phyloP scores from a whole-genome alignment of 2,797 vertebrate species.

The Chaunax sp. region DNA sequence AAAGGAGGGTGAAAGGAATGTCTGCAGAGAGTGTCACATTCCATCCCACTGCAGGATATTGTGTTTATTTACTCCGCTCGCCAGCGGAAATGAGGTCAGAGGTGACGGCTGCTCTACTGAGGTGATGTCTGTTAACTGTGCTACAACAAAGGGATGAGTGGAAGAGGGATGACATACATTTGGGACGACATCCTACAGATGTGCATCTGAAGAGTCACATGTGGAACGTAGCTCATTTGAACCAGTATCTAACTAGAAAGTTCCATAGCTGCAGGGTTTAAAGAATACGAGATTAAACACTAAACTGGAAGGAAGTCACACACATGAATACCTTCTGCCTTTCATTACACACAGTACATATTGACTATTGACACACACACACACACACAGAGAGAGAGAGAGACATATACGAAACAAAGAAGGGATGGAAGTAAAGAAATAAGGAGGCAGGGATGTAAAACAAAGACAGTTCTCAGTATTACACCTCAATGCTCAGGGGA shows the following conservation, averaged over 20 bases:
- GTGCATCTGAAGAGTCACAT: constrained; percentile 33
- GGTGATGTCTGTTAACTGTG: constrained; percentile 45
- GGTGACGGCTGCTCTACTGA: constrained; percentile 47
- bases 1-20: constrained; percentile 62
- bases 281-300: constrained; percentile 2
- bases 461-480: constrained; percentile 19
- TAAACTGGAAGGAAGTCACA: neutral
- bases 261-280: constrained; percentile 1
- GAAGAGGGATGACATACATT: constrained; percentile 41
- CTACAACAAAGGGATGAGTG: constrained; percentile 42
- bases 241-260: constrained; percentile 8
- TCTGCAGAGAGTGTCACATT: constrained; percentile 75
- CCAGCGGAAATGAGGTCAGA: constrained; percentile 73
- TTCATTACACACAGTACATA: too few species aligned
- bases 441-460: constrained; percentile 14
- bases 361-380: too few species aligned
- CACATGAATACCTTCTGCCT: neutral
- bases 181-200: constrained; percentile 32
- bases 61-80: constrained; percentile 73
- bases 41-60: constrained; percentile 57
- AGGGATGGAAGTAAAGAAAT: neutral
- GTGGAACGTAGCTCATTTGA: constrained; percentile 21
- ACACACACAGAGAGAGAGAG: too few species aligned
- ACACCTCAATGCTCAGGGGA: neutral
- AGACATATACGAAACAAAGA: neutral